phyloP scores from a whole-genome alignment of 2,113 vertebrate species.

The Festucalex cinctus region DNA sequence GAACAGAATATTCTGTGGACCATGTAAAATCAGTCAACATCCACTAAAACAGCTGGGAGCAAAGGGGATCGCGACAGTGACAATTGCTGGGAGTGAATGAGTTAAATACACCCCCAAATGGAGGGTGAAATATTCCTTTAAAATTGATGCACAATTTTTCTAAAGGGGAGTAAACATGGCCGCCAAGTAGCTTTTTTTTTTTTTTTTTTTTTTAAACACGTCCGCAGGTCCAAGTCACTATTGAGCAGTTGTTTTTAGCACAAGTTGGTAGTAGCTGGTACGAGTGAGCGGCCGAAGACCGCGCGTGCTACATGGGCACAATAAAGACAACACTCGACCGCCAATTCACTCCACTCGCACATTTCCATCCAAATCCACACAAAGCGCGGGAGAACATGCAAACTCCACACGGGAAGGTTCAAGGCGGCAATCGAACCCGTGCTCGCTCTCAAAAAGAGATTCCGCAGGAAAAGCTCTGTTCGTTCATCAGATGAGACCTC shows the following conservation, averaged over 20 bases:
- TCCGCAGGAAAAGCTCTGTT: slow-evolving; percentile 26
- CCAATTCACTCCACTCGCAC: background rate
- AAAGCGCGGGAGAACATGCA: no score
- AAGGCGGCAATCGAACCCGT: no score
- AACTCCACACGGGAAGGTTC: background rate
- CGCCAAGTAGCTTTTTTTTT: slow-evolving; percentile 5
- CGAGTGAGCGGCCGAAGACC: slow-evolving; percentile 7
- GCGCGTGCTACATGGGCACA: background rate
- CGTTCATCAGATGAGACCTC: slow-evolving; percentile 42
- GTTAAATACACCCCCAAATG: no score
- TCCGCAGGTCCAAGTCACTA: background rate
- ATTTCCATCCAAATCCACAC: no score
- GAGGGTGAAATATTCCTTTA: background rate
- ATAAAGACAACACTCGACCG: background rate
- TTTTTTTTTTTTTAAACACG: background rate
- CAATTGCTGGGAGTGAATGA: no score
- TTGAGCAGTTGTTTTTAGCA: slow-evolving; percentile 16
- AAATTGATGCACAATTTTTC: background rate
- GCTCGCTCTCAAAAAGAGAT: no score
- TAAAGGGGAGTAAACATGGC: background rate
- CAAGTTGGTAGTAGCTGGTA: slow-evolving; percentile 16
- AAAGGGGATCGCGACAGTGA: no score
- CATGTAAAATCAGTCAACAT: no score
- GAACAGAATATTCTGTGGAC: no score
- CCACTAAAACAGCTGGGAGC: no score